Evolutionary conservation across 2,113 vertebrate species (phyloP), one percentile per base, ranked within the genome.

Genomic region (Melanotaenia duboulayi): DNA sequence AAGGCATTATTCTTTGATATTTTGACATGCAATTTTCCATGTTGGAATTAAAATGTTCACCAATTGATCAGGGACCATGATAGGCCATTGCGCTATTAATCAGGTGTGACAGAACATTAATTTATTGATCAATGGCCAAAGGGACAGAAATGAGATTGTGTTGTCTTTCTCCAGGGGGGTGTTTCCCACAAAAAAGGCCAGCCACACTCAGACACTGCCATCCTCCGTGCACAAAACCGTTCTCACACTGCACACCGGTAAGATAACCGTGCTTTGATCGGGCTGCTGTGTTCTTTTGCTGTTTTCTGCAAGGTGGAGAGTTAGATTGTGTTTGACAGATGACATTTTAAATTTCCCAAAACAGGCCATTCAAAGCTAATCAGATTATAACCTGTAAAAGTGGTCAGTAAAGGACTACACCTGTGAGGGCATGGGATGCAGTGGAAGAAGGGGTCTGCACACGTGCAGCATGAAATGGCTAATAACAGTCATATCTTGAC

Each of bases 161-260:
- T 88, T 86, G 51, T 93, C 85, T 83, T 83, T 82, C 91, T 92
- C 44, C 84, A 99, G 98, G 98, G 55, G 98, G 98, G 0, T 99
- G 98, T 88, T 92, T 96, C 82, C 71, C 85, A 22, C 94, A 85
- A 86, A 94, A 87, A 0, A 96, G 92, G 52, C 97, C 97, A 0
- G 91, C 95, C 4, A 93, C 95, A 8, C 86, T 96, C 64, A 91
- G 91, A 74, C 95, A 94, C 84, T 99, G 98, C 90, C 95, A 94
- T 77, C 98, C 97, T 0, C 92, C 93, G 1, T 99, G 98, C 93
- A 96, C 91, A 3, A 99, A 99, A 44, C 98, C 97, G 1, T 98
- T 98, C 91, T 98, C 98, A 68, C 96, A 96, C 91, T 99, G 98
- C 88, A 99, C 96, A 2, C 96, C 98, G 96, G 98, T 99, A 94